A percentile compares a stretch with the other conserved stretches of the same genome.
phyloP scores from a whole-genome alignment of 1,140 invertebrate genomes.

The Gyrodactylus salaris region DNA sequence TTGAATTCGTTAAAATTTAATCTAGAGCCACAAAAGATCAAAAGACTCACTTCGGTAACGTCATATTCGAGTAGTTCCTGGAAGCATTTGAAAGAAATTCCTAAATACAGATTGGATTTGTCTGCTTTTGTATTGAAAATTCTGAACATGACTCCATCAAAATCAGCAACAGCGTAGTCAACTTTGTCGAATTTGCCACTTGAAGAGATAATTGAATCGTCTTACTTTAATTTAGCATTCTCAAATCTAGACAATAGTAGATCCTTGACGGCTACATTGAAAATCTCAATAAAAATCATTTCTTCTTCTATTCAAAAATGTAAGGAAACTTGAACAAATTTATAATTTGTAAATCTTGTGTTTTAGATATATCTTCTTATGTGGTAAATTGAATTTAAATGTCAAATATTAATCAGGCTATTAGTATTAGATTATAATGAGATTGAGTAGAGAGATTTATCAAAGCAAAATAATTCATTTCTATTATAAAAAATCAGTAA shows the following conservation, averaged over 20 bases:
- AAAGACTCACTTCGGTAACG: slow-evolving; percentile 38
- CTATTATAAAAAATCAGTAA: too few species aligned
- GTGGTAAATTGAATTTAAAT: too few species aligned
- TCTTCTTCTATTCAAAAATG: too few species aligned
- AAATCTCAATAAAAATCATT: slow-evolving; percentile 4
- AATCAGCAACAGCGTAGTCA: slow-evolving; percentile 35
- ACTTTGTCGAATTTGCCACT: slow-evolving; percentile 1
- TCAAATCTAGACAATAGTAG: background rate
- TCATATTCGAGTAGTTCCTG: slow-evolving; percentile 88
- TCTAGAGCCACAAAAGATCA: background rate
- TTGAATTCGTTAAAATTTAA: too few species aligned
- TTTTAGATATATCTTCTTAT: too few species aligned
- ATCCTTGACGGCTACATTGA: slow-evolving; percentile 1
- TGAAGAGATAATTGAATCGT: background rate
- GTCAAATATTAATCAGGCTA: too few species aligned
- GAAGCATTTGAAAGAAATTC: slow-evolving; percentile 91
- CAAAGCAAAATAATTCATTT: too few species aligned
- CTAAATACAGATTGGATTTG: slow-evolving; percentile 52
- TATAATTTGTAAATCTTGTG: too few species aligned
- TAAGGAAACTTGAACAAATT: too few species aligned
- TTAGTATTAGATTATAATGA: too few species aligned
- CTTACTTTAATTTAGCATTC: background rate
- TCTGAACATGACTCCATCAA: slow-evolving; percentile 90
- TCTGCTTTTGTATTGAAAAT: slow-evolving; percentile 79
- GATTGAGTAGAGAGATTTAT: too few species aligned